Base-by-base conservation (phyloP, 2,113 vertebrate genomes). In the Phrynosoma blainvillii region DNA sequence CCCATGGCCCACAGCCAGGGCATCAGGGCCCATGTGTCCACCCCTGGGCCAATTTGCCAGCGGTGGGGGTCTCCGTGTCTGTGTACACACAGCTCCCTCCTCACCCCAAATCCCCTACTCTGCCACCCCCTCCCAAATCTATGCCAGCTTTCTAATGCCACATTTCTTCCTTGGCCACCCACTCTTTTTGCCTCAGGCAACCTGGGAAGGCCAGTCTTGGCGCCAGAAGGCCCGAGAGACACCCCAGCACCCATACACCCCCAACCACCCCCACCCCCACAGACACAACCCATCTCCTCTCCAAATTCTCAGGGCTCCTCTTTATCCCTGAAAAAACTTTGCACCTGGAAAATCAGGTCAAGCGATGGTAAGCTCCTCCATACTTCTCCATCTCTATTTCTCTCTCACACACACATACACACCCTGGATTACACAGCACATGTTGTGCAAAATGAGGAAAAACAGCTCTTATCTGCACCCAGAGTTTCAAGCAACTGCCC, bases 181-280 rank as follows among this genome's bases (percentile, higher is more conserved):
- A 83, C 87, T 83, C 87, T n/a, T 40, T 70, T 78, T 25, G 42
- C 80, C 87, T 83, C 42, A 40, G 21, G 87, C 59, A 54, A 40
- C 87, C 73, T 32, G 71, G 0, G 27, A 8, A 1, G 40, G 21
- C 30, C 74, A 18, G 47, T 5, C 47, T 47, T 47, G 47, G 47
- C 47, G 42, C 76, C n/a, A 27, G 62, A 36, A 23, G 59, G n/a
- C 14, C n/a, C 16, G 16, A 12, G 73, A 75, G 73, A 75, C 32
- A 5, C 54, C 79, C 21, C 66, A 68, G 12, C 59, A 62, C 59
- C 12, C 59, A 62, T 20, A 13, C 59, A 3, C 59, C 4, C 59
- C 4, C 59, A 9, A 4, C 8, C 59, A 62, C 59, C 12, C 59
- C 4, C 59, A 62, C 59, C 1, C 66, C 20, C 16, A 21, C 65